phyloP scores from a whole-genome alignment of 2,797 vertebrate species.

The Sebastolobus alascanus region DNA sequence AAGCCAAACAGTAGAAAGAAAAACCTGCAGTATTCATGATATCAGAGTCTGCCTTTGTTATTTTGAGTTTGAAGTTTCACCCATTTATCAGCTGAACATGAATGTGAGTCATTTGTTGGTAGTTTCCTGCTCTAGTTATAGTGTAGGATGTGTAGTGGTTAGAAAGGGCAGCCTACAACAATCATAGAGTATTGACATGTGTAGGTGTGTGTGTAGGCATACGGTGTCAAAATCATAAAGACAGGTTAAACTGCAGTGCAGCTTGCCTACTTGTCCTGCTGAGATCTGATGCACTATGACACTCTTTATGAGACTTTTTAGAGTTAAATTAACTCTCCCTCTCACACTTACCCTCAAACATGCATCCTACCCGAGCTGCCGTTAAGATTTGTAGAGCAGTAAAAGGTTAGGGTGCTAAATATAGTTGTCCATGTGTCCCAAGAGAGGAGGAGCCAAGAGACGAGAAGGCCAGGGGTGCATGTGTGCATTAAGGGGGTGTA shows the following conservation, averaged over 20 bases:
- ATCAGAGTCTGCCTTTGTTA: neutral
- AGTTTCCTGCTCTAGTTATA: neutral
- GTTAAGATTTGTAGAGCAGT: constrained; percentile 60
- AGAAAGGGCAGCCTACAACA: constrained; percentile 6
- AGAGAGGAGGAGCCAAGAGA: constrained; percentile 52
- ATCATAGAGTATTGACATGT: constrained; percentile 21
- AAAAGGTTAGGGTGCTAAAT: constrained; percentile 81
- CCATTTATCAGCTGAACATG: neutral
- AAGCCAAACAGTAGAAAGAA: neutral
- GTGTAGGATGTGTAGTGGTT: constrained; percentile 19
- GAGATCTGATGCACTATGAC: neutral
- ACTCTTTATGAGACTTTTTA: neutral
- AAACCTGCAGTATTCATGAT: neutral
- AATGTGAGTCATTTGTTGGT: neutral
- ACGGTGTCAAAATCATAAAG: neutral
- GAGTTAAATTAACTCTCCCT: neutral
- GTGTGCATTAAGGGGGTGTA: neutral
- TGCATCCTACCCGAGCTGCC: constrained; percentile 26
- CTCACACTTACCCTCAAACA: neutral
- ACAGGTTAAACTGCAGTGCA: neutral
- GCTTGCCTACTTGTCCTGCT: neutral
- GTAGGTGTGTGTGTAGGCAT: constrained; percentile 16
- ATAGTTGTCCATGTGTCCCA: constrained; percentile 71
- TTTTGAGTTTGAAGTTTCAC: neutral
- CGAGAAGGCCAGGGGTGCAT: constrained; percentile 51